phyloP scores from a whole-genome alignment of 2,113 vertebrate genomes.

The Vulpes lagopus region DNA sequence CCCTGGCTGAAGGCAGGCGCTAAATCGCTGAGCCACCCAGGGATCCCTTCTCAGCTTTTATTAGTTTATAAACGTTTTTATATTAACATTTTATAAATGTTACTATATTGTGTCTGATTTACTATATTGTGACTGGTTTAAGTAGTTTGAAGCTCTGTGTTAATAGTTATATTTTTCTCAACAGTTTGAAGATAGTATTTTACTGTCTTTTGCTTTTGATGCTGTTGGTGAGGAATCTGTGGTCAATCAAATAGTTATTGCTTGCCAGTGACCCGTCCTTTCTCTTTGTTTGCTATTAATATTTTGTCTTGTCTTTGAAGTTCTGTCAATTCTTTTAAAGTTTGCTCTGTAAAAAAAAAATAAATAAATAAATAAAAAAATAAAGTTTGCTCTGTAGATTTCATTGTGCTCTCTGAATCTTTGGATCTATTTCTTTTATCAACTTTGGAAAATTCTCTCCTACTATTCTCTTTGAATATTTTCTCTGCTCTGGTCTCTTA shows the following conservation, averaged over 20 bases:
- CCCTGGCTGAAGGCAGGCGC: too few relatives aligned
- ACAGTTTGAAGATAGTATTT: neutral
- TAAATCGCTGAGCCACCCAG: too few relatives aligned
- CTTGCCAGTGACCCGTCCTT: neutral
- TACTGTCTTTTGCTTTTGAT: neutral
- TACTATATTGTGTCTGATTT: neutral
- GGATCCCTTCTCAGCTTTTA: neutral
- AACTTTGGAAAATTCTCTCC: neutral
- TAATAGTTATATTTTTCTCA: neutral
- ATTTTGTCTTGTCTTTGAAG: conserved; percentile 1
- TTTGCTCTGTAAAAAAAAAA: too few relatives aligned
- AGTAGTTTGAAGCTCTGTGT: neutral
- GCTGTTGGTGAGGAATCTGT: neutral
- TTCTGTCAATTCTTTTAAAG: neutral
- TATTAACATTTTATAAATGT: neutral
- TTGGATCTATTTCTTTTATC: neutral
- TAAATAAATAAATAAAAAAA: too few relatives aligned
- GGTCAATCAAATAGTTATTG: neutral
- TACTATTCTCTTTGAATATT: neutral
- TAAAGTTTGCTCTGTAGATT: neutral
- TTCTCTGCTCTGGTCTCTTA: neutral
- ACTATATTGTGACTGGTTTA: neutral
- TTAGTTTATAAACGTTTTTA: neutral
- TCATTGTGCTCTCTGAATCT: neutral
- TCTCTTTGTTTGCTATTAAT: neutral